These are phyloP conservation scores for Sebastes umbrosus DNA, from an alignment of 2,797 vertebrate species.

Conservation along the genomic window DNA sequence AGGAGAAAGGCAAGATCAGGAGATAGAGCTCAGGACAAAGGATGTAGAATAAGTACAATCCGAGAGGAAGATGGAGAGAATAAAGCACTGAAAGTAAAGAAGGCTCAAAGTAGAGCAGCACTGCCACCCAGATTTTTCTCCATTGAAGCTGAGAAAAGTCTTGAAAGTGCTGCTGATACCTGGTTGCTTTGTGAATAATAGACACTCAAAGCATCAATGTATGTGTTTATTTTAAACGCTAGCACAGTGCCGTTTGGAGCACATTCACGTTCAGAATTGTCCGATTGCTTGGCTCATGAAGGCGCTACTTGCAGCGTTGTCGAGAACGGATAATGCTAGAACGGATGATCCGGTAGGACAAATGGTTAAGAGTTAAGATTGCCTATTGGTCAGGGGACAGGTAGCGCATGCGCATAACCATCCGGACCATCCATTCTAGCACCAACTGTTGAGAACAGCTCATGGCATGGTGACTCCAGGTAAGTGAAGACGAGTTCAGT, in stretches of 20 bases:
- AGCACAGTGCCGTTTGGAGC: not conserved
- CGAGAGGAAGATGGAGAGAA: not conserved
- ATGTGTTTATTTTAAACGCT: not conserved
- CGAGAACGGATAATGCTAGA: not conserved
- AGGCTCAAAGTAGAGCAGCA: not conserved
- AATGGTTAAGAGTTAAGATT: not conserved
- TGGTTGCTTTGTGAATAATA: not conserved
- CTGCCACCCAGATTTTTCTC: not conserved
- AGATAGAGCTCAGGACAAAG: slow-evolving; percentile 31
- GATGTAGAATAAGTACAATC: slow-evolving; percentile 7
- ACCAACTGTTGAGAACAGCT: not conserved
- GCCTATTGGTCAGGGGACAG: not conserved
- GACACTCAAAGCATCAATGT: not conserved
- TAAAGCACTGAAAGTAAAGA: not conserved
- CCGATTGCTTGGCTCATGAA: not conserved
- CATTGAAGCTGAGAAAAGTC: not conserved
- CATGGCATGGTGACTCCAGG: not conserved
- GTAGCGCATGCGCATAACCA: not conserved
- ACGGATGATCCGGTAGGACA: not conserved
- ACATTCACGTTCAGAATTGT: not conserved
- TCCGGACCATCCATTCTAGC: not conserved
- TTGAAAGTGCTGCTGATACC: not conserved
- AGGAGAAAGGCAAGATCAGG: slow-evolving; percentile 37
- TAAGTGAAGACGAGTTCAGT: not conserved
- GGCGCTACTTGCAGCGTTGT: not conserved